Base-by-base conservation (phyloP, 1,140 invertebrate genomes). In the Cotesia chilonis region DNA sequence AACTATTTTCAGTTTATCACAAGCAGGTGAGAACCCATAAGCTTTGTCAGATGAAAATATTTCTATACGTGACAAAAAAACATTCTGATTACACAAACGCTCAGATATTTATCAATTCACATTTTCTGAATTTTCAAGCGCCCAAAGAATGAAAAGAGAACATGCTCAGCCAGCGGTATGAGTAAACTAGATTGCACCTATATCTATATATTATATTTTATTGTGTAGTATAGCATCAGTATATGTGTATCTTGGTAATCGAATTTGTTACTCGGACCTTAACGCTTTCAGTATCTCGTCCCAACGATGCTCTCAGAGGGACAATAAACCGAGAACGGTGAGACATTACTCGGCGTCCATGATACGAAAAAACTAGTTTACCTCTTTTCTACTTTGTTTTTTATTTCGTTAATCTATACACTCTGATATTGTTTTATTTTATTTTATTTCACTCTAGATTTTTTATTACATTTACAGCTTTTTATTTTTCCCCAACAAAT, bases 181-280 rank as follows among this genome's bases (percentile, higher is more conserved):
- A 28, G 28, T 28, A 2, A 28, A 28, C 28, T 28, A 28, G 28
- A 28, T 28, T 28, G 28, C 28, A 28, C 28, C 28, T 28, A 28
- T 28, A 28, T 28, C 28, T 28, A 6, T 47, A 47, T 6, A 47
- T 47, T 47, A 7, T 47, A 47, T 47, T 47, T 47, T 47, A 47
- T 57, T 57, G 54, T n/a, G n/a, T 57, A 20, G 54, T 57, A 20
- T 55, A 57, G 7, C 9, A n/a, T 17, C 10, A n/a, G 54, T 57
- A 20, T 57, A 20, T 12, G 59, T 68, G 54, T 51, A 52, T 20
- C 51, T 54, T 51, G 35, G 67, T 73, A 73, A 73, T 73, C 71
- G 71, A 68, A 69, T 73, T 73, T 73, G 10, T 66, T 60, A 73
- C 66, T 73, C n/a, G 66, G 57, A 64, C 71, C 63, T 41, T 51